Percentiles rank a stretch among this genome's conserved stretches.
These are phyloP conservation scores for Nyctalus aviator DNA, from an alignment of 2,797 vertebrate genomes.

Conservation along the genomic window DNA sequence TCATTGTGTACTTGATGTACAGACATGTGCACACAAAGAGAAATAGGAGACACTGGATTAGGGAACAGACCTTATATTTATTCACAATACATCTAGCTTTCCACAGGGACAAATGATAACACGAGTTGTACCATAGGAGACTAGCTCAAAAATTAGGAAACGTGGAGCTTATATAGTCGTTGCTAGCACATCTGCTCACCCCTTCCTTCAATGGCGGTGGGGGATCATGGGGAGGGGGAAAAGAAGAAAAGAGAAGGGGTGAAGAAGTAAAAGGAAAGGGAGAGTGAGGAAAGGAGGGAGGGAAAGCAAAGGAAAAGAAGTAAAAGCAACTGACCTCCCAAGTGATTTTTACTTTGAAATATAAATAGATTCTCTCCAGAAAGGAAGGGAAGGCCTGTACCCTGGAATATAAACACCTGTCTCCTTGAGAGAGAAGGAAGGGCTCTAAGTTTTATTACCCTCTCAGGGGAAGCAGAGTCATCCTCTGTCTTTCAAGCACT, in stretches of 20 bases:
- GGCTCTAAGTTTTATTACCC: background rate
- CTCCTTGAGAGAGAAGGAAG: background rate
- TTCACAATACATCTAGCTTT: background rate
- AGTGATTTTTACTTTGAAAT: background rate
- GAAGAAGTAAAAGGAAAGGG: background rate
- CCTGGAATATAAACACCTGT: background rate
- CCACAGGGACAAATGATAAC: background rate
- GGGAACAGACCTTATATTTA: background rate
- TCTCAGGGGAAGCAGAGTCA: background rate
- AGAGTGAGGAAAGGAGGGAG: background rate
- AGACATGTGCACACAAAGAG: background rate
- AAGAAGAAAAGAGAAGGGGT: background rate
- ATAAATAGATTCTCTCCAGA: background rate
- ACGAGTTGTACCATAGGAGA: background rate
- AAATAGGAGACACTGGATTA: background rate
- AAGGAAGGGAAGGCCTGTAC: background rate
- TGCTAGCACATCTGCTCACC: background rate
- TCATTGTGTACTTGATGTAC: background rate
- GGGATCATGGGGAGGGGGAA: background rate
- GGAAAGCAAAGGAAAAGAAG: background rate
- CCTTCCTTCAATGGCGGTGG: background rate
- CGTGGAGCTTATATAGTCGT: background rate
- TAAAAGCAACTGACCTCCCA: background rate
- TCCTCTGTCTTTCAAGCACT: background rate
- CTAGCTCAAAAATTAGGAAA: constrained; percentile 12